These are phyloP conservation scores for Artibeus lituratus DNA, from an alignment of 2,797 vertebrate species.

Conservation along the genomic window DNA sequence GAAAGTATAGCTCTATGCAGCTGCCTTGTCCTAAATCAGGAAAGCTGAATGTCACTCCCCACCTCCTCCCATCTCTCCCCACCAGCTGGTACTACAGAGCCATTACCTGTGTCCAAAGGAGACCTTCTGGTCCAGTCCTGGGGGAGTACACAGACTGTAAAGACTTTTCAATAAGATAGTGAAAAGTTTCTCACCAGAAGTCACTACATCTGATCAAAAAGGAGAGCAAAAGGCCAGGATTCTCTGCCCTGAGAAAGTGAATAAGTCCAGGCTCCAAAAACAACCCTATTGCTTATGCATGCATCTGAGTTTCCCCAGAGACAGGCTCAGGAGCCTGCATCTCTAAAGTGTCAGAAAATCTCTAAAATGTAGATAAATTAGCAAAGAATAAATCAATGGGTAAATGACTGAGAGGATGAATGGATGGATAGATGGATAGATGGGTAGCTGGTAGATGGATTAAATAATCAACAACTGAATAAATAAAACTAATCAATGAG, in stretches of 20 bases:
- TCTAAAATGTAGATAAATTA: not conserved
- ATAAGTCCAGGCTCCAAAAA: not conserved
- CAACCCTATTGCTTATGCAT: too few relatives aligned
- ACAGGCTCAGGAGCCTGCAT: not conserved
- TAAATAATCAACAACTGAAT: not conserved
- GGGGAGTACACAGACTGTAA: not conserved
- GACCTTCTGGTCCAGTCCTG: not conserved
- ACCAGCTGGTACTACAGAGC: not conserved
- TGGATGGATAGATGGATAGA: not conserved
- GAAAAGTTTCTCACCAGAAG: not conserved
- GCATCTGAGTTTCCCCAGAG: not conserved
- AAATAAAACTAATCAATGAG: not conserved
- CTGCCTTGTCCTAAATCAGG: not conserved
- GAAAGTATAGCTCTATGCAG: not conserved
- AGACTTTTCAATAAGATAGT: not conserved
- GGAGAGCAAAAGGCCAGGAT: not conserved
- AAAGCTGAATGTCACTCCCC: not conserved
- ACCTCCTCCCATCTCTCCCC: not conserved
- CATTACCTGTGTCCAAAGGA: not conserved
- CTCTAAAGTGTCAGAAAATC: not conserved
- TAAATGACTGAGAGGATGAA: not conserved
- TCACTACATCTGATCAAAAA: not conserved
- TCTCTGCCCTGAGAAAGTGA: not conserved
- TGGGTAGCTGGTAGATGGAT: not conserved
- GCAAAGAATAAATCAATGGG: not conserved